Base-by-base conservation (phyloP, 92 coral and sea anemone genomes). In the Bergia sp. region DNA sequence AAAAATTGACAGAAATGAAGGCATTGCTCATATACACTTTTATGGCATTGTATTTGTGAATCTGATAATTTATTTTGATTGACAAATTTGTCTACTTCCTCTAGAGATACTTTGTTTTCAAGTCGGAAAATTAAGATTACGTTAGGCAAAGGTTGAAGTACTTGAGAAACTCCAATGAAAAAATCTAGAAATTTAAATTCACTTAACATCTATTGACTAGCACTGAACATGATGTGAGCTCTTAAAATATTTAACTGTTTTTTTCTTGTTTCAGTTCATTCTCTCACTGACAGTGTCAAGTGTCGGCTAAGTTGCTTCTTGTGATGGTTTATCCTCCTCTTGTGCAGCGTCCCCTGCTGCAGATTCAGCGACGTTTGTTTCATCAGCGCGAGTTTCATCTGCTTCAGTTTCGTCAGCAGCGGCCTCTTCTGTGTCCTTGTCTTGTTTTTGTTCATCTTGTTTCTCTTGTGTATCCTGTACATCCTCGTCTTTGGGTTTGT, bases 381-480 rank as follows among this genome's bases (percentile, higher is more conserved):
- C 69, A 61, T 18, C 82, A 44, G 82, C 81, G 73, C 76, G 66
- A 23, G 73, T 9, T 2, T 74, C 90, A 49, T 89, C 91, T 4
- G 57, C 67, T 9, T 86, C 79, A 29, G 77, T 66, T 16, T 69
- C 78, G 10, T 12, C 82, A 44, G 82, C 71, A 12, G 73, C 23
- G 11, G 37, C 90, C 20, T 86, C 86, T 12, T 15, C 61, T 18
- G 61, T 69, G 23, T 76, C 84, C 41, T 80, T 40, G 4, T 86
- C 93, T 20, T 82, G 47, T 79, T 89, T 76, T 81, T 78, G 87
- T 20, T 58, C 82, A 44, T 81, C 88, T 72, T 80, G 76, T 57
- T 89, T 89, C 57, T 88, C 82, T 40, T 82, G 79, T 42, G 73
- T 73, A 13, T 61, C 85, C 66, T 85, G 89, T 44, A 57, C 80